Conservation (phyloP, 2,113 vertebrate genomes). For the Charadrius vociferus region DNA sequence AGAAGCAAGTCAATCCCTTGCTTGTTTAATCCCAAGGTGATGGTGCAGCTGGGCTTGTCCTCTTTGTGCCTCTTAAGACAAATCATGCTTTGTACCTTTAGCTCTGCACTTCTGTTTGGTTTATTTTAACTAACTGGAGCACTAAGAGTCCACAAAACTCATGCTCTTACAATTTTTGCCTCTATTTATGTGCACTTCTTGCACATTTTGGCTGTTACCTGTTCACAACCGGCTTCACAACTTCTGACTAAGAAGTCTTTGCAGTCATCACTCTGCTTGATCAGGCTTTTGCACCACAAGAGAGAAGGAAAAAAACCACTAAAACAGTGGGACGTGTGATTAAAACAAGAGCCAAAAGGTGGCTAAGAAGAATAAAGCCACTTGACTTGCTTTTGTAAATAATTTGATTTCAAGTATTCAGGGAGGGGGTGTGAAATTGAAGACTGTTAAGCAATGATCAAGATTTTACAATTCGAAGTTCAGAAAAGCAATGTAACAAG, state of each 20-base stretch:
- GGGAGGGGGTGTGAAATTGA: not conserved
- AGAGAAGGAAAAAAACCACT: not conserved
- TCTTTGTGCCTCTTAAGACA: not conserved
- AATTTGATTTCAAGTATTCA: not conserved
- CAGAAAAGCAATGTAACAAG: not conserved
- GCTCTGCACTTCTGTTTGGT: not conserved
- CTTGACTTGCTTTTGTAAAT: not conserved
- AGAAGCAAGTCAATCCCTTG: not conserved
- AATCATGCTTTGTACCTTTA: not conserved
- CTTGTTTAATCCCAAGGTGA: not conserved
- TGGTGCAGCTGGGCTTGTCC: not conserved
- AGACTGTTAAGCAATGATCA: not conserved
- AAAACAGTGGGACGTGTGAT: accelerated
- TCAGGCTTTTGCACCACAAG: not conserved
- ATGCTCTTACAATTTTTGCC: not conserved
- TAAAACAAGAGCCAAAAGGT: not conserved
- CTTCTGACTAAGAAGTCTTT: not conserved
- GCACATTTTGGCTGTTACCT: not conserved
- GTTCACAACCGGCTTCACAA: not conserved
- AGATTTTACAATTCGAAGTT: not conserved
- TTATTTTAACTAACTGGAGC: not conserved
- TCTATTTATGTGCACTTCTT: not conserved
- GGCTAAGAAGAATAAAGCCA: not conserved
- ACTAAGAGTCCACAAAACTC: not conserved
- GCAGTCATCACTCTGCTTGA: not conserved